phyloP scores from a whole-genome alignment of 1,140 invertebrate species.

The Cherax destructor region DNA sequence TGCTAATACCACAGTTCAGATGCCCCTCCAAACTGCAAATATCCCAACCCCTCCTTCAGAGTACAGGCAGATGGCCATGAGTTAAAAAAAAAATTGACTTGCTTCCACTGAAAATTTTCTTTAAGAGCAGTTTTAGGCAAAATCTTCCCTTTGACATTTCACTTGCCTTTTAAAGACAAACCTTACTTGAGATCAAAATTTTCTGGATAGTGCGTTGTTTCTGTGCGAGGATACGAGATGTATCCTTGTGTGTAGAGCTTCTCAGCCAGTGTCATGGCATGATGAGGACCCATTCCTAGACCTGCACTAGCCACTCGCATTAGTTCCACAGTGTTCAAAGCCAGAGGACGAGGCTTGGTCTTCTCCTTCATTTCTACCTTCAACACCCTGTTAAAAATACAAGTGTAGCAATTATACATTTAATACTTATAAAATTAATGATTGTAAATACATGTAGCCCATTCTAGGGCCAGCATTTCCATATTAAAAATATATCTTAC shows the following conservation, averaged over 20 bases:
- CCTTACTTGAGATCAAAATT: slow-evolving; percentile 95
- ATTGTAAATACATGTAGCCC: too few species aligned
- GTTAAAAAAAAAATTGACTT: too few species aligned
- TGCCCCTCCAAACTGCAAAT: too few species aligned
- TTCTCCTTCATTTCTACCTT: slow-evolving; percentile 87
- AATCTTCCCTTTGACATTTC: too few species aligned
- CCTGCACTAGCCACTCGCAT: slow-evolving; percentile 95
- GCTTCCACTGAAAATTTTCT: too few species aligned
- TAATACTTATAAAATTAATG: neutral
- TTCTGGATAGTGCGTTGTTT: slow-evolving; percentile 96
- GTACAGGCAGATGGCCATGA: too few species aligned
- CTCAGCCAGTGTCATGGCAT: slow-evolving; percentile 97
- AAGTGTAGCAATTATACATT: neutral
- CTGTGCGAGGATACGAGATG: slow-evolving; percentile 96
- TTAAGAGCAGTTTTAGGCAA: too few species aligned
- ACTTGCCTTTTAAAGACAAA: neutral
- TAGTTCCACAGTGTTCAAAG: slow-evolving; percentile 97
- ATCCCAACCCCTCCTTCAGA: too few species aligned
- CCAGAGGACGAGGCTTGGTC: slow-evolving; percentile 88
- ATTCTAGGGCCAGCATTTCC: too few species aligned
- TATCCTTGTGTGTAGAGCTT: slow-evolving; percentile 95
- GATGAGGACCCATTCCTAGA: slow-evolving; percentile 95
- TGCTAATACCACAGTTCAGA: too few species aligned
- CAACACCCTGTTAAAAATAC: slow-evolving; percentile 80
- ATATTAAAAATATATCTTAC: too few species aligned